Evolutionary conservation across 2,113 vertebrate genomes (phyloP), one percentile per base, ranked within the genome.

Genomic region (Todiramphus chloris): DNA sequence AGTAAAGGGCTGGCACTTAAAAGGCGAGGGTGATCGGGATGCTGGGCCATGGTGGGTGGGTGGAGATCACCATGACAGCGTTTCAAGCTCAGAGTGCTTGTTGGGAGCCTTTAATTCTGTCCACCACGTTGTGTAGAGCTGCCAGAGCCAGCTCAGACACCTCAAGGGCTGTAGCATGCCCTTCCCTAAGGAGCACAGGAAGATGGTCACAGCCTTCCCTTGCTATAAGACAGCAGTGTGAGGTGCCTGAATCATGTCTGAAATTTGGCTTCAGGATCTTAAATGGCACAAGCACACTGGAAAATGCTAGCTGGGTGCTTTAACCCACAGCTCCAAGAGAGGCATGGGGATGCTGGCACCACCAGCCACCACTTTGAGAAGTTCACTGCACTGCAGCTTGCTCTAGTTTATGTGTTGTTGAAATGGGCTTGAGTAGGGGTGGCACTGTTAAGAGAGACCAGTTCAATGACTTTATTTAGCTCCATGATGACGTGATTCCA

Each of bases 1-100:
- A 98, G 99, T 99, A 98, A 98, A 97, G 58, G 24, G 23, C 64
- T 95, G 77, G 37, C 2, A 8, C 21, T 50, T 53, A 18, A 55
- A 37, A 50, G 35, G 6, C 2, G 1, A 31, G 86, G 84, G 56
- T 53, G 56, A 41, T 10, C 0, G 63, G 70, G 16, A 9, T 2
- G 0, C 18, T 1, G 5, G 77, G 41, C 48, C 0, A 0, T 33
- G 25, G 25, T 50, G 80, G 28, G 59, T 14, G 43, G 39, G 39
- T 48, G 21, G n/a, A 46, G 27, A 39, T 17, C 55, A 48, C n/a
- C 33, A 21, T 0, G 1, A 4, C 0, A 0, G 5, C 0, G 3
- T 48, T 55, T 16, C 48, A 16, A 24, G 46, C 66, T 28, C 6
- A 31, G 24, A 25, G 33, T 31, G 23, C 5, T 59, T 43, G 14